Base-by-base conservation (phyloP, 2,888 invertebrate species). In the Drosophila recens region DNA sequence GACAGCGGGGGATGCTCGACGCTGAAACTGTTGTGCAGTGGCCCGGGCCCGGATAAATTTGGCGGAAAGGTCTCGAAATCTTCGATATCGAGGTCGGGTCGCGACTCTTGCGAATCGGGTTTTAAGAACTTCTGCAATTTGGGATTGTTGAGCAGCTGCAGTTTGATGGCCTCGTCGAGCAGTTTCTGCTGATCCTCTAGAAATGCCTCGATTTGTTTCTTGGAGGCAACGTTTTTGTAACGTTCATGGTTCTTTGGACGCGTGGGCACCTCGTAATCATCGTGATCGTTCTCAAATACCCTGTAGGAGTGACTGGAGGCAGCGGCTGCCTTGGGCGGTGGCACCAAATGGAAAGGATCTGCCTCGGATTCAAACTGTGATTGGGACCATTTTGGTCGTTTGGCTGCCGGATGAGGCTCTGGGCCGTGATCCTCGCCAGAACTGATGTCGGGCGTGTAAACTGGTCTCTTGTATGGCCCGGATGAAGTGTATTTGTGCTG, bases 181-280 rank as follows among this genome's bases (percentile, higher is more conserved):
- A 91, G 52, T 40, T 89, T 89, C 51, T 91, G 91, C 33, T 91
- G 91, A 65, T 91, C 91, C 62, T 91, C 90, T 0, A 91, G 48
- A 56, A 85, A 91, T 1, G 90, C 84, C 52, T 91, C 90, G 46
- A 91, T 90, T 72, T 91, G 91, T 27, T 91, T 91, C 51, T 91
- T 90, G 4, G 91, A 90, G 2, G 91, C 91, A 9, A 89, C 89
- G n/a, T 36, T 82, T 62, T 90, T 91, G 46, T 84, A 90, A 17
- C 88, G 90, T 20, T 91, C 91, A 11, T 83, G 82, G 11, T 49
- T 58, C 40, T 90, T 90, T 0, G 61, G 30, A 5, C 82, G 81
- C 3, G 54, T 46, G 1, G 66, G 67, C 17, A 72, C 73, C 8
- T 91, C 89, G 43, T 82, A 91, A 1, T 91, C 90, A 20, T 91